A percentile compares a stretch with the other conserved stretches of the same genome.
Conservation (phyloP, 2,797 vertebrate genomes). For the Melanogrammus aeglefinus region DNA sequence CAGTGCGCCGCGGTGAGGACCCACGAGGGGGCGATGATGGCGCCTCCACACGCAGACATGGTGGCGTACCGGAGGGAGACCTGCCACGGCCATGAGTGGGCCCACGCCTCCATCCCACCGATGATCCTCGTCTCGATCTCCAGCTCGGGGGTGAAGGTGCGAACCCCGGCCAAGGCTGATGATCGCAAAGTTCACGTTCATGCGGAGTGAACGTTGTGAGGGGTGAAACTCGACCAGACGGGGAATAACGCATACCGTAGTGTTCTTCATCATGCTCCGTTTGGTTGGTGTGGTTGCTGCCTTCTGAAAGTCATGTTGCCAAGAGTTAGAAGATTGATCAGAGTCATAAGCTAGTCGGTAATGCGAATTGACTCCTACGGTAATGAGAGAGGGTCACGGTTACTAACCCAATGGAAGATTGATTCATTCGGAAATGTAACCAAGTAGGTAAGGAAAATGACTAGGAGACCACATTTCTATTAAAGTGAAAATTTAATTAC, state of each 20-base stretch:
- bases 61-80: constrained; percentile 49
- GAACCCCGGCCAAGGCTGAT: constrained; percentile 58
- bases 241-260: not conserved
- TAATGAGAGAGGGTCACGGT: not conserved
- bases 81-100: constrained; percentile 76
- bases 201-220: not conserved
- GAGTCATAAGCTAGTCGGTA: not conserved
- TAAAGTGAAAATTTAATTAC: not conserved
- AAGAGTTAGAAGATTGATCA: not conserved
- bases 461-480: not conserved
- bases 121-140: constrained; percentile 57
- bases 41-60: constrained; percentile 63
- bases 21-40: constrained; percentile 61
- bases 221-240: not conserved
- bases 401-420: not conserved
- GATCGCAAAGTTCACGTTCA: not conserved
- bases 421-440: not conserved
- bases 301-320: not conserved
- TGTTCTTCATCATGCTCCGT: not conserved
- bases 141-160: constrained; percentile 47
- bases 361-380: not conserved
- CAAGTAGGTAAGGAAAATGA: not conserved
- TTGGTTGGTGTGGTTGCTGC: not conserved
- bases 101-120: constrained; percentile 67
- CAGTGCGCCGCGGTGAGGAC: constrained; percentile 69